Evolutionary conservation across 2,797 vertebrate species (phyloP).

Genomic region (Cheirogaleus major): DNA sequence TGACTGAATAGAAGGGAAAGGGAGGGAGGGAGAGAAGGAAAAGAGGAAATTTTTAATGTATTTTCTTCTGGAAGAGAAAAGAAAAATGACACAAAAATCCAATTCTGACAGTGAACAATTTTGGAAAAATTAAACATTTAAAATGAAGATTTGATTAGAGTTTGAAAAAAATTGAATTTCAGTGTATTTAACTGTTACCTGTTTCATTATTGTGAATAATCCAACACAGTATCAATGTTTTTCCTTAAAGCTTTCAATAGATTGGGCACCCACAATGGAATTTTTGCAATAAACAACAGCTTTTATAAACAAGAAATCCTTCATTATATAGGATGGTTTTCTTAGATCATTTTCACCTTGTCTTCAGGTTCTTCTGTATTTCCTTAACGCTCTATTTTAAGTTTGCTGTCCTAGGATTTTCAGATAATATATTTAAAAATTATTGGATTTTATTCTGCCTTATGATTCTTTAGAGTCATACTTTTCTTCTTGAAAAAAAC

Average conservation of each 20-base stretch:
- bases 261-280: background rate
- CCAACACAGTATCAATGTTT: background rate
- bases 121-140: slow-evolving; percentile 7
- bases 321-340: background rate
- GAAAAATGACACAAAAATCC: background rate
- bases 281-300: background rate
- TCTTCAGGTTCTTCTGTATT: background rate
- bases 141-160: slow-evolving; percentile 35
- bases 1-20: background rate
- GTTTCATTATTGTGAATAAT: slow-evolving; percentile 30
- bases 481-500: slow-evolving; percentile 3
- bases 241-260: background rate
- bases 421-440: slow-evolving; percentile 17
- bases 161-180: slow-evolving; percentile 32
- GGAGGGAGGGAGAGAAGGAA: background rate
- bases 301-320: background rate
- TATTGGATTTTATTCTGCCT: background rate
- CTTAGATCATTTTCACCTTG: background rate
- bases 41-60: background rate
- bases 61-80: slow-evolving; percentile 6
- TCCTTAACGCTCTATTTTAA: slow-evolving; percentile 22
- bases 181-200: background rate
- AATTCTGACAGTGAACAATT: background rate
- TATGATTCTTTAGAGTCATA: background rate
- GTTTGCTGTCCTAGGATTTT: slow-evolving; percentile 31